Evolutionary conservation across 2,888 invertebrate genomes (phyloP), one percentile per base, ranked within the genome.

Genomic region (Notodonta ziczac): DNA sequence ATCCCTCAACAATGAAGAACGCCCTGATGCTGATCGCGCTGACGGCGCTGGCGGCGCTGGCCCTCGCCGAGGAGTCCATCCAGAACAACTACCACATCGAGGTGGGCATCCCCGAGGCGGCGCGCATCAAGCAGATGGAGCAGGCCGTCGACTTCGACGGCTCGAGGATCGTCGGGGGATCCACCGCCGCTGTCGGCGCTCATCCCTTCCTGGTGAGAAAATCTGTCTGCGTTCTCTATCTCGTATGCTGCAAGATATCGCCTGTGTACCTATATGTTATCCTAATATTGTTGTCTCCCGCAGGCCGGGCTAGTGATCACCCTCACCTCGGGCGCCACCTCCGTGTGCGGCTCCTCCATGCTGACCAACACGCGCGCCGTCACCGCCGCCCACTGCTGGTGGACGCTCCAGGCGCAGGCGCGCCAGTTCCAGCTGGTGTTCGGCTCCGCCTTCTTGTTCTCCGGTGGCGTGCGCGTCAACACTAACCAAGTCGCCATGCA

Each of bases 291-390:
- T 4, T 48, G 14, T 12, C 32, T 5, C 10, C 13, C 56, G 10
- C 69, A 85, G 87, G 85, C 75, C 0, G 87, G 86, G 1, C 63
- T 87, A 6, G 58, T 84, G 5, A 78, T 89, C 16, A 56, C 66
- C 0, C 65, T 89, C 51, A 66, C 75, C 0, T 66, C 65, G 2
- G 82, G 80, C 0, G 64, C 60, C 13, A 76, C 74, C 0, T 85
- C 86, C 0, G 77, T 87, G 0, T 85, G 85, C 63, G 86, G 85
- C 0, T 78, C 82, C 0, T 85, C 90, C 1, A 82, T 94, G 59
- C 57, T 85, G 9, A 73, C 78, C 54, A 63, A 73, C 63, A 81
- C 69, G 4, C 79, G 79, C 3, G 63, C 76, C 12, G 67, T 84
- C 46, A 86, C 85, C 0, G 82, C 86, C 0, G 86, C 77, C 0